These are phyloP conservation scores for Riptortus pedestris DNA, from an alignment of 1,140 invertebrate genomes.

Conservation along the genomic window DNA sequence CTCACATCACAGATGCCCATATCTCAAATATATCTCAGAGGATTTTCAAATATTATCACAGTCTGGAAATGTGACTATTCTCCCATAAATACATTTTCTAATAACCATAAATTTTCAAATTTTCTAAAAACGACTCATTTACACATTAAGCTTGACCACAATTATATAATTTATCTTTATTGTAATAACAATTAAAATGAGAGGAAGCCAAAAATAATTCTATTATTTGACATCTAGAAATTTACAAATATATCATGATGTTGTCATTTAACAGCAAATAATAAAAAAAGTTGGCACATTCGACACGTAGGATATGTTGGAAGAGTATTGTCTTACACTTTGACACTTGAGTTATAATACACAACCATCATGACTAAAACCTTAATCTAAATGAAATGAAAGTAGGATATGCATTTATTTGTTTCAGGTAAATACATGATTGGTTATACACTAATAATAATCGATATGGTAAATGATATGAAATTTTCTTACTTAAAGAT, in stretches of 20 bases:
- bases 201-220: conserved; percentile 10
- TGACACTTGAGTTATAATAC: conserved; percentile 1
- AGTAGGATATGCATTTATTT: background rate
- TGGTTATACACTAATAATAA: background rate
- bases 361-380: background rate
- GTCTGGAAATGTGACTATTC: conserved; percentile 23
- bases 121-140: conserved; percentile 13
- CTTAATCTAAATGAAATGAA: conserved; percentile 1
- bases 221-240: conserved; percentile 1
- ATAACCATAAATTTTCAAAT: conserved; percentile 12
- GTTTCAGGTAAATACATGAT: background rate
- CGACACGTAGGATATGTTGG: conserved; percentile 19
- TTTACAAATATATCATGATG: conserved; percentile 22
- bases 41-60: conserved; percentile 24
- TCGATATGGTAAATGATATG: conserved; percentile 17
- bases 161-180: background rate
- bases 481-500: background rate
- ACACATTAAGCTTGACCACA: conserved; percentile 13
- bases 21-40: conserved; percentile 12
- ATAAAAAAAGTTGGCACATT: conserved; percentile 24
- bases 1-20: conserved; percentile 16
- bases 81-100: conserved; percentile 18
- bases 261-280: conserved; percentile 22
- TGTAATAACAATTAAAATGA: background rate
- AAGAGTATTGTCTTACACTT: conserved; percentile 21